These are phyloP conservation scores for Aptenodytes patagonicus DNA, from an alignment of 2,113 vertebrate species.

Conservation along the genomic window DNA sequence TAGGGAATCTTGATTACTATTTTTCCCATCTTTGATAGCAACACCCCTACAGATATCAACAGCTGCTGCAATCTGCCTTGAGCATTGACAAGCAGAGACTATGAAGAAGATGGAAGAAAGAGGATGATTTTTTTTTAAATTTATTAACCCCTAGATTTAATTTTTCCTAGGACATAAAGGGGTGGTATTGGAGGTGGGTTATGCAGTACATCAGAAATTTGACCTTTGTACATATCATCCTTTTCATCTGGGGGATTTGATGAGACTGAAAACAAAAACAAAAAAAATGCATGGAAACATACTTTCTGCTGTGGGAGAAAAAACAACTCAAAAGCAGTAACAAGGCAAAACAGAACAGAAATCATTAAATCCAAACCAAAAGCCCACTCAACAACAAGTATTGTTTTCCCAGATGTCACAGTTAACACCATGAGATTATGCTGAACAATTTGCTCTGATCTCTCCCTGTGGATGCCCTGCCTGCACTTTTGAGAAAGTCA, in stretches of 20 bases:
- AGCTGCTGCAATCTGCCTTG: not conserved
- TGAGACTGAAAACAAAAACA: not conserved
- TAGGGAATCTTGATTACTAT: not conserved
- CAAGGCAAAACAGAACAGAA: not conserved
- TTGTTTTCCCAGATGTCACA: not conserved
- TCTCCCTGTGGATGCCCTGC: not conserved
- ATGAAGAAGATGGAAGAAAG: not conserved
- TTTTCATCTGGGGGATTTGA: not conserved
- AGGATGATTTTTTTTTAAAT: not conserved
- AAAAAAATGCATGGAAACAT: not conserved
- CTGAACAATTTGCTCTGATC: not conserved
- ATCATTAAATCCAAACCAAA: not conserved
- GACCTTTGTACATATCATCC: not conserved
- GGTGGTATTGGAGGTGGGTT: not conserved
- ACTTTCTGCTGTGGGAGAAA: not conserved
- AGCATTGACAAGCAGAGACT: not conserved
- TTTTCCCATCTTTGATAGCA: not conserved
- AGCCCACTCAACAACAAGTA: not conserved
- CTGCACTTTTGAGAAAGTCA: not conserved
- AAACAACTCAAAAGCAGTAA: not conserved
- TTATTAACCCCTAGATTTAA: not conserved
- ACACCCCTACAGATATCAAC: not conserved
- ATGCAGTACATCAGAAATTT: not conserved
- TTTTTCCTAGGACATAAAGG: not conserved
- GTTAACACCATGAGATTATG: slow-evolving; percentile 3